These are phyloP conservation scores for Ormia ochracea DNA, from an alignment of 2,888 invertebrate genomes.

Conservation along the genomic window DNA sequence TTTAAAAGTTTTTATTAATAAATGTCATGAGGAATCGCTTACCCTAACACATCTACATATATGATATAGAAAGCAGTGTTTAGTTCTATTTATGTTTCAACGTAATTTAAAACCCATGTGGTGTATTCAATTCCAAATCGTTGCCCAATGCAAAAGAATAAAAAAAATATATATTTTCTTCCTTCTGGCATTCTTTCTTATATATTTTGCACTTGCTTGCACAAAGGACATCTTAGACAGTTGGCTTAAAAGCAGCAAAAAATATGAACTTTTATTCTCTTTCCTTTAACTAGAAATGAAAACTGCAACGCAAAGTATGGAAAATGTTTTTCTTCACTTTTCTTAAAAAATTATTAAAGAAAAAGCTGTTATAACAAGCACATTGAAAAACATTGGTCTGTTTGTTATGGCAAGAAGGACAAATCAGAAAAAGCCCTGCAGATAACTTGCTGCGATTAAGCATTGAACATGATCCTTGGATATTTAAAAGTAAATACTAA, in stretches of 20 bases:
- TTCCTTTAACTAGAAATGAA: conserved; percentile 39
- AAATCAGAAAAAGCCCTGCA: conserved; percentile 46
- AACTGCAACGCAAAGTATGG: conserved; percentile 19
- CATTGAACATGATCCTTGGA: conserved; percentile 46
- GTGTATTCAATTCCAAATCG: conserved; percentile 63
- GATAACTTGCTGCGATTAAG: conserved; percentile 40
- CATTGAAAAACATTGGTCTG: conserved; percentile 38
- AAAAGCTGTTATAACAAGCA: neutral
- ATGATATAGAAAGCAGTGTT: neutral
- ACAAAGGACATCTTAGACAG: conserved; percentile 64
- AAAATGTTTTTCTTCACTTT: conserved; percentile 4
- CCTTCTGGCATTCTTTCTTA: conserved; percentile 19
- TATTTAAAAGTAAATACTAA: conserved; percentile 44
- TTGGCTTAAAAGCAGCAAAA: conserved; percentile 56
- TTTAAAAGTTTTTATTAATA: too few species aligned
- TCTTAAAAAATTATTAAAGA: neutral
- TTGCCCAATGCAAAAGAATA: conserved; percentile 61
- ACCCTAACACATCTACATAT: neutral
- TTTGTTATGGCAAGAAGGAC: conserved; percentile 36
- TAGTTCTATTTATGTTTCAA: neutral
- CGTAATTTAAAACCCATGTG: conserved; percentile 50
- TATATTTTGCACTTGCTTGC: conserved; percentile 61
- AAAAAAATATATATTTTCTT: conserved; percentile 27
- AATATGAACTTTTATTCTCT: conserved; percentile 35
- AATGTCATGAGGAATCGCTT: too few species aligned